These are phyloP conservation scores for Discoglossus pictus DNA, from an alignment of 2,797 vertebrate genomes.

Conservation along the genomic window DNA sequence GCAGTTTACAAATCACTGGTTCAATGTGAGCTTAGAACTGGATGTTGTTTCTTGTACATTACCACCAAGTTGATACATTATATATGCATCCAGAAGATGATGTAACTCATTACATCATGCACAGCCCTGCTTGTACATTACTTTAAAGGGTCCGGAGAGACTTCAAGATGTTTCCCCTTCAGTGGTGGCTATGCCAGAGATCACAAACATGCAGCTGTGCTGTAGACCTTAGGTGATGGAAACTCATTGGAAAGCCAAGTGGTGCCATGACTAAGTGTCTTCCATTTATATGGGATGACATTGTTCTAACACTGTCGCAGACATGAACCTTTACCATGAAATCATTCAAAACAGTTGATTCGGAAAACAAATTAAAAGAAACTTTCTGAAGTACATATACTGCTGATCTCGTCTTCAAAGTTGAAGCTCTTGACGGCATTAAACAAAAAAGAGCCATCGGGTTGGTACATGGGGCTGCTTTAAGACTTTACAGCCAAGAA, in stretches of 20 bases:
- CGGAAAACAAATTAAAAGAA: no score
- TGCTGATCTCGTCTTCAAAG: no score
- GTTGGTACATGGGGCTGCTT: no score
- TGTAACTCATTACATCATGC: conserved; percentile 49
- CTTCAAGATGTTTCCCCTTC: conserved; percentile 37
- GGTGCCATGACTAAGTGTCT: conserved; percentile 49
- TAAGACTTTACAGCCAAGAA: no score
- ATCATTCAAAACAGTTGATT: conserved; percentile 6
- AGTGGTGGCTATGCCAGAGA: conserved; percentile 46
- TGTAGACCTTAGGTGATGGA: conserved; percentile 44
- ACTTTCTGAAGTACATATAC: no score
- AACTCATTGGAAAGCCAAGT: conserved; percentile 34
- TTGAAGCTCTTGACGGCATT: no score
- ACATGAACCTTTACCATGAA: conserved; percentile 2
- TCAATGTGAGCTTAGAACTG: conserved; percentile 16
- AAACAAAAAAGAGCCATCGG: no score
- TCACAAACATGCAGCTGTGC: conserved; percentile 46
- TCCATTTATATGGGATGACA: conserved; percentile 35
- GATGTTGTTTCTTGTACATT: conserved; percentile 11
- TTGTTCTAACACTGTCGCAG: conserved; percentile 20
- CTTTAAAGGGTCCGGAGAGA: conserved; percentile 47
- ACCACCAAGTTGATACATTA: conserved; percentile 30
- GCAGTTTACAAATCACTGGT: conserved; percentile 35
- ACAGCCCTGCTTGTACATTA: conserved; percentile 43
- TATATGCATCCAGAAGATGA: conserved; percentile 39